Base-by-base conservation (phyloP, 2,888 invertebrate genomes). In the Pilophorus perplexus region DNA sequence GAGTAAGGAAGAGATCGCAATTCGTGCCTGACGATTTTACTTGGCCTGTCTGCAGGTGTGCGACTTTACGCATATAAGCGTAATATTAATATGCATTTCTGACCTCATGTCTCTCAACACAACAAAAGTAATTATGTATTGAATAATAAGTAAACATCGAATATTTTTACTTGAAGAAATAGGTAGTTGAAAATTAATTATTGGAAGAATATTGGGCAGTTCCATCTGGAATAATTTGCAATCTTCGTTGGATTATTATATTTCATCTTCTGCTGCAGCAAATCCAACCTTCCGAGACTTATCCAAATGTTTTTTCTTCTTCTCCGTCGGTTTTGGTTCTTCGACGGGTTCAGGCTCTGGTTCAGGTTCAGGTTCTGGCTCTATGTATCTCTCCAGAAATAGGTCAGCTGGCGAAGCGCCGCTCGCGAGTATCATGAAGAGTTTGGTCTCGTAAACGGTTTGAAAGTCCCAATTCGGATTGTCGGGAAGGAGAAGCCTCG, bases 401-500 rank as follows among this genome's bases (percentile, higher is more conserved):
- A 62, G 18, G 12, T 46, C 62, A 14, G 16, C n/a, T 2, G 48
- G 2, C 28, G 48, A 4, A 14, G 27, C 5, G 1, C 62, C 62
- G 8, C 20, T 0, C 10, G 1, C 25, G 5, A 20, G 25, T 5
- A 64, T 22, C 10, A 64, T 6, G 14, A 50, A 42, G n/a, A 64
- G 6, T 38, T 52, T 64, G 4, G 64, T 38, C 4, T 50, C 37
- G 23, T 64, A 64, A 1, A 64, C 64, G 1, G 64, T 52, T 38
- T 50, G 64, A 52, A 64, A 64, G 16, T 52, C 52, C 64, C 64
- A 64, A 2, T 16, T 18, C n/a, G 12, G 18, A 28, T 64, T 50
- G 5, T 64, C 64, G 1, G 68, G 68, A n/a, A 68, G 42, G 20
- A 64, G 20, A n/a, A 68, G 40, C 28, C 33, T 37, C 2, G 27